Evolutionary conservation across 2,888 invertebrate species (phyloP).

Genomic region (Anorthoa munda): DNA sequence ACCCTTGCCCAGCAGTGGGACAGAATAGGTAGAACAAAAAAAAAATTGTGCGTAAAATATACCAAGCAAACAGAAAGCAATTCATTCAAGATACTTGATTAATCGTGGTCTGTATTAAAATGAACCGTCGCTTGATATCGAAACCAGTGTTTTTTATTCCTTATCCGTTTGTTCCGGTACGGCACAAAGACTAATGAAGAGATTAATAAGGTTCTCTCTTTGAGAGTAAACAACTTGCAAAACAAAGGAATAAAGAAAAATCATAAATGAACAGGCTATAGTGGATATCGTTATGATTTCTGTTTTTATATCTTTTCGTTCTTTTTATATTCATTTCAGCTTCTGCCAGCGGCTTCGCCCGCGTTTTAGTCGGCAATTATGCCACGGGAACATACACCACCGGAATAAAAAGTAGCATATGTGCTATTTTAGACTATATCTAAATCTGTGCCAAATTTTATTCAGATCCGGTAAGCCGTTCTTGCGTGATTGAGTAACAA

Average conservation of each 20-base stretch:
- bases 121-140: constrained; percentile 27
- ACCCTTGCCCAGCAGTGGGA: too few species aligned
- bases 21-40: too few species aligned
- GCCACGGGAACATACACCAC: too few species aligned
- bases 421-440: too few species aligned
- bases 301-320: neutral
- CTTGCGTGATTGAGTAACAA: too few species aligned
- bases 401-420: too few species aligned
- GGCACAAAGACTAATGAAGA: constrained; percentile 60
- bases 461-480: too few species aligned
- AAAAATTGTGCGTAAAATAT: too few species aligned
- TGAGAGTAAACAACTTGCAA: constrained; percentile 51
- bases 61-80: neutral
- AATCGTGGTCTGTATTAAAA: constrained; percentile 37
- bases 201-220: constrained; percentile 52
- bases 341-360: too few species aligned
- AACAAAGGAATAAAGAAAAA: constrained; percentile 57
- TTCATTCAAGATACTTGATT: constrained; percentile 19
- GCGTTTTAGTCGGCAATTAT: too few species aligned
- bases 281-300: constrained; percentile 3
- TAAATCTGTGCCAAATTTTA: too few species aligned
- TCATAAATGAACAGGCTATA: constrained; percentile 39
- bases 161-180: constrained; percentile 47
- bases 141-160: constrained; percentile 36
- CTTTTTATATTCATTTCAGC: too few species aligned